These are phyloP conservation scores for Chouioia cunea DNA, from an alignment of 2,888 invertebrate genomes.

Conservation along the genomic window DNA sequence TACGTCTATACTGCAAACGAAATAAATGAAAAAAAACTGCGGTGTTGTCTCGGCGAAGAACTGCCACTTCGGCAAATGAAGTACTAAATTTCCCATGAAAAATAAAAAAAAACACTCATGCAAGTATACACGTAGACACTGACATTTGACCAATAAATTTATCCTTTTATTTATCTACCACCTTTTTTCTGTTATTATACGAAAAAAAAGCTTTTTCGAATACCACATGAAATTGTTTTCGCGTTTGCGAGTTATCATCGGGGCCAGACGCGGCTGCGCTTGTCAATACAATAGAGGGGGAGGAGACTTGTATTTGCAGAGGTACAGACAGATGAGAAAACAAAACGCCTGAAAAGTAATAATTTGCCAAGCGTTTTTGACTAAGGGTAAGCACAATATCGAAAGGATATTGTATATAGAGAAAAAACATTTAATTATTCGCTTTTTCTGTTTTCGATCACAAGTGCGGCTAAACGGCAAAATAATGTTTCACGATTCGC, in stretches of 20 bases:
- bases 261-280: neutral
- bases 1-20: neutral
- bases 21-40: constrained; percentile 36
- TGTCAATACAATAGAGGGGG: constrained; percentile 11
- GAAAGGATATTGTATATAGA: too few relatives aligned
- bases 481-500: too few relatives aligned
- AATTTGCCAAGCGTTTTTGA: constrained; percentile 6
- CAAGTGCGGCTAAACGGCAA: too few relatives aligned
- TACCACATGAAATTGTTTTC: neutral
- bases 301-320: neutral
- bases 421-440: too few relatives aligned
- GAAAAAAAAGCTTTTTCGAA: constrained; percentile 4
- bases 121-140: too few relatives aligned
- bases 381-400: too few relatives aligned
- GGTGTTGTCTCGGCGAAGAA: constrained; percentile 16
- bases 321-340: neutral
- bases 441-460: too few relatives aligned
- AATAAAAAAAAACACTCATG: too few relatives aligned
- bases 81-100: constrained; percentile 24
- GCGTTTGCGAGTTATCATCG: neutral
- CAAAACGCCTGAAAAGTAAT: constrained; percentile 6
- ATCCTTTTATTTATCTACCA: too few relatives aligned
- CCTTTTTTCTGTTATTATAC: neutral
- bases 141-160: too few relatives aligned
- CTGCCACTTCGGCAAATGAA: constrained; percentile 42